These are phyloP conservation scores for Dreissena polymorpha DNA, from an alignment of 1,140 invertebrate species.

Conservation along the genomic window DNA sequence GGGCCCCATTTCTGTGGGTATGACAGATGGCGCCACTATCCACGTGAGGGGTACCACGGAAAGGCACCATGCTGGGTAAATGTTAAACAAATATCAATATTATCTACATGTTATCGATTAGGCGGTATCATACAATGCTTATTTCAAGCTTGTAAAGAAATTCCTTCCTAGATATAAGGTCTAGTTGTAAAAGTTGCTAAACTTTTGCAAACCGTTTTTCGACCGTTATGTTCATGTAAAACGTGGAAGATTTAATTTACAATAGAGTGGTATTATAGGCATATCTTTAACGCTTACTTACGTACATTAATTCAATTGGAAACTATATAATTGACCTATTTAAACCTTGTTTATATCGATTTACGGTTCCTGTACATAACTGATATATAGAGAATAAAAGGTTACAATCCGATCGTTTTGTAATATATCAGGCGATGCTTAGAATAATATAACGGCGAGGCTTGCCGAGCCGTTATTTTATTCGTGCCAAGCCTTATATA, in stretches of 20 bases:
- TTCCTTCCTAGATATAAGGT: neutral
- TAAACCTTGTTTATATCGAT: no score
- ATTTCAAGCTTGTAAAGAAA: neutral
- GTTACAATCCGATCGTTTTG: no score
- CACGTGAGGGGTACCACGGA: no score
- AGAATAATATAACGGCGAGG: no score
- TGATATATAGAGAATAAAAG: no score
- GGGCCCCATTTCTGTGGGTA: no score
- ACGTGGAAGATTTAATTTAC: neutral
- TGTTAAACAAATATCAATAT: neutral
- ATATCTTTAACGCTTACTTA: neutral
- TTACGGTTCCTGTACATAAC: no score
- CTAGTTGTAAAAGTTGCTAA: neutral
- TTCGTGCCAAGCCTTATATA: no score
- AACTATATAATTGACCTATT: no score
- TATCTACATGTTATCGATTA: neutral
- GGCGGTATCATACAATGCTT: neutral
- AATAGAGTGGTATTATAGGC: neutral
- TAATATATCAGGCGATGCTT: no score
- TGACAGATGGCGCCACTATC: no score
- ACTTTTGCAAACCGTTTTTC: neutral
- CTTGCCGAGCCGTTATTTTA: no score
- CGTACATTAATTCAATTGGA: neutral
- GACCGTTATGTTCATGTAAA: neutral
- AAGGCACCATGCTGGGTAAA: constrained; percentile 23